Base-by-base conservation (phyloP, 2,797 vertebrate species). In the Ceyx erithaca region DNA sequence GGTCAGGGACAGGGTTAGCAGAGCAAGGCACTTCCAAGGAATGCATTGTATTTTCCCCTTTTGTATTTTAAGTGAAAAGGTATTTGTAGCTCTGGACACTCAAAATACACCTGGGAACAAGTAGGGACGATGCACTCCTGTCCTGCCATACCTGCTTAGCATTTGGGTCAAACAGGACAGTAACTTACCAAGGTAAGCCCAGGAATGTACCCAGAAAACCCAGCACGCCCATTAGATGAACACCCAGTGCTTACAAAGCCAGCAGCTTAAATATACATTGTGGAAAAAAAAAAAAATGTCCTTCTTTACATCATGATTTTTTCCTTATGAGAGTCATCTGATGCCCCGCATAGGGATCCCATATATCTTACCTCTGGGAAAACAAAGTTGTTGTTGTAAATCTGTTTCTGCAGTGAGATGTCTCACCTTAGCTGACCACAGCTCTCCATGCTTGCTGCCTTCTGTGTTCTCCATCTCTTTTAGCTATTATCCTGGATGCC, bases 121-220 rank as follows among this genome's bases (percentile, higher is more conserved):
- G 15, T 2, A 31, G 37, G 59, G 54, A 54, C 33, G 41, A 26
- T 18, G 12, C 11, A 43, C 10, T 45, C 51, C 2, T 0, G 1
- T 20, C 25, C 23, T 12, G 22, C 25, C 23, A 25, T 21, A 11
- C 17, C 63, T 51, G 14, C 18, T 81, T 12, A 66, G 15, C 40
- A 13, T 40, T 68, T 19, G 18, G 8, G 49, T 16, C 33, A 64
- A 61, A 48, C 10, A 68, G 57, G 61, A 71, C 8, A 21, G 51
- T 1, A 57, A 7, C 9, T 25, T 35, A n/a, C 21, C 51, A 41
- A 78, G 40, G 19, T 6, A 80, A 80, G 59, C 45, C 57, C 19
- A 31, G 28, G 41, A 91, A 40, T 54, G 57, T 10, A 23, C 19
- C 45, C 58, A 48, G 28, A 52, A 68, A 30, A n/a, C 26, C 25